A percentile compares a stretch with the other conserved stretches of the same genome.
These are phyloP conservation scores for Numenius phaeopus DNA, from an alignment of 2,797 vertebrate species.

Conservation along the genomic window DNA sequence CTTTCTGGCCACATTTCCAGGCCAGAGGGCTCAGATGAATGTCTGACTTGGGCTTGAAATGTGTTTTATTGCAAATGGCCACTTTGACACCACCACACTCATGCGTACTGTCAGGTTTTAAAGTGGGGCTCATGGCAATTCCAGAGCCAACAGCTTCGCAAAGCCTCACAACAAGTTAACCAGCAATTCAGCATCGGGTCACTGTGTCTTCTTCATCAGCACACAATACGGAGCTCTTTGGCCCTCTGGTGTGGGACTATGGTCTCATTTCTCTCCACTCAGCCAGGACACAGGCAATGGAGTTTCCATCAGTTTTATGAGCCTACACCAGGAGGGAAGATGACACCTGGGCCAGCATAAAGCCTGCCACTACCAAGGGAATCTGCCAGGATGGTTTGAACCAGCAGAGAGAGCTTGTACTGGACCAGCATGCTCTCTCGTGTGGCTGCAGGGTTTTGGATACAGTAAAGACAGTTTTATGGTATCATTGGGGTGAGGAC, in stretches of 20 bases:
- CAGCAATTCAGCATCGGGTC: background rate
- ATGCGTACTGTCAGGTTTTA: background rate
- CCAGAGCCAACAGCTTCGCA: background rate
- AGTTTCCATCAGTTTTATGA: background rate
- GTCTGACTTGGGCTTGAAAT: background rate
- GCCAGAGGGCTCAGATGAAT: background rate
- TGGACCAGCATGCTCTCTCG: background rate
- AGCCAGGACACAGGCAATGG: background rate
- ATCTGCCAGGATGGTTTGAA: background rate
- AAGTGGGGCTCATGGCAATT: background rate
- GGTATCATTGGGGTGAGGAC: constrained; percentile 7
- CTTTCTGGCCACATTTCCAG: background rate
- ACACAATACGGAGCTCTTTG: accelerated
- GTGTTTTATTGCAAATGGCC: background rate
- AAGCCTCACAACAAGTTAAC: background rate
- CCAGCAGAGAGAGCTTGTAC: background rate
- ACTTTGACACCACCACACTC: background rate
- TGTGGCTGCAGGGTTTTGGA: background rate
- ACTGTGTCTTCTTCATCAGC: background rate
- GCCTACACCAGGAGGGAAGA: background rate
- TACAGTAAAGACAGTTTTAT: constrained; percentile 32
- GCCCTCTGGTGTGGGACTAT: background rate
- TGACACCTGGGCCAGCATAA: background rate
- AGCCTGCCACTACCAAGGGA: background rate
- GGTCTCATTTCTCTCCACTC: background rate